phyloP scores from a whole-genome alignment of 2,113 vertebrate species.

The Xyliphius kryptos region DNA sequence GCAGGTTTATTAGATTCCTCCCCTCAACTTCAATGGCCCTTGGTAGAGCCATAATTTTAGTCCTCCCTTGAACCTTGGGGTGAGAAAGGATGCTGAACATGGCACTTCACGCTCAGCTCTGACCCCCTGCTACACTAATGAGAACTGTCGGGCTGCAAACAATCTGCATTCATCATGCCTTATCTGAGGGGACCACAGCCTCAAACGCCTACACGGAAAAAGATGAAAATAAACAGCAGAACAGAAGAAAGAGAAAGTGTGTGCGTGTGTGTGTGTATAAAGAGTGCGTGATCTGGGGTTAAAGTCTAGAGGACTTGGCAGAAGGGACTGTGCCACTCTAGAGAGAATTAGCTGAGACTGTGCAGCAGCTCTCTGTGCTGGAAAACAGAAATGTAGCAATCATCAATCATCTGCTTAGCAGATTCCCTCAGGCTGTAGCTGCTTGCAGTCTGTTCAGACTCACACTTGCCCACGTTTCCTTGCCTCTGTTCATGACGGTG shows the following conservation, averaged over 20 bases:
- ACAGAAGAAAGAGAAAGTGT: not conserved
- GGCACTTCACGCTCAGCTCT: constrained; percentile 18
- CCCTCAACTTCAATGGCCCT: not conserved
- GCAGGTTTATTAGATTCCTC: constrained; percentile 25
- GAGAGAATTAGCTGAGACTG: not conserved
- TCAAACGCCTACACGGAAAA: constrained; percentile 18
- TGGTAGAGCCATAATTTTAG: constrained; percentile 2
- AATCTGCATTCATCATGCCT: constrained; percentile 72
- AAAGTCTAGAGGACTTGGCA: constrained; percentile 9
- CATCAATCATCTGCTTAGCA: constrained; percentile 30
- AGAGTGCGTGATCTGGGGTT: constrained; percentile 5
- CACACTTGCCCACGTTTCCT: constrained; percentile 8
- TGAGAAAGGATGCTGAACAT: constrained; percentile 12
- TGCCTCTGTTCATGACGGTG: constrained; percentile 6
- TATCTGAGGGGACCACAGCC: constrained; percentile 54
- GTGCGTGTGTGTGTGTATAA: too few relatives aligned
- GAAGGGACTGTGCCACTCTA: not conserved
- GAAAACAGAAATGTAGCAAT: constrained; percentile 13
- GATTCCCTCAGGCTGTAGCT: constrained; percentile 13
- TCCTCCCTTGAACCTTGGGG: constrained; percentile 17
- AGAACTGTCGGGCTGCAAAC: constrained; percentile 61
- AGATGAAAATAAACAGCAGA: constrained; percentile 11
- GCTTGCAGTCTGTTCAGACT: constrained; percentile 21
- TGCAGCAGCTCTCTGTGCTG: constrained; percentile 3
- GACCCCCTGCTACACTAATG: constrained; percentile 59